Base-by-base conservation (phyloP, 1,140 invertebrate genomes). In the Euura saliciscinereae region DNA sequence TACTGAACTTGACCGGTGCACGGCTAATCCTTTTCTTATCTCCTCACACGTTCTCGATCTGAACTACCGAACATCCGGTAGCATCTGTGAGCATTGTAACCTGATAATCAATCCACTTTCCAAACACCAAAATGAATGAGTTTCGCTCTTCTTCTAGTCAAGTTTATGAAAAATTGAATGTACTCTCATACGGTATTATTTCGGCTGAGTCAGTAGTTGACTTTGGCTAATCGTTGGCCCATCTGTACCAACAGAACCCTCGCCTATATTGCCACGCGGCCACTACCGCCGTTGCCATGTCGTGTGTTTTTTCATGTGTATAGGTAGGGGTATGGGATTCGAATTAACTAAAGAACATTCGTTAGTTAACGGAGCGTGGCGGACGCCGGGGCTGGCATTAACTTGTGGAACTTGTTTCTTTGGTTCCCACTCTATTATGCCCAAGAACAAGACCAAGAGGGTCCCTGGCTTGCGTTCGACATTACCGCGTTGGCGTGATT, bases 361-460 rank as follows among this genome's bases (percentile, higher is more conserved):
- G 51, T 59, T 59, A 59, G 51, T 59, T 59, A 59, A 59, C 51
- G 51, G 51, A 59, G 51, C 51, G 51, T 59, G 51, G 51, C 51
- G 51, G 51, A 11, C 51, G 51, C 8, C 51, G 10, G 8, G 51
- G 13, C 51, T 28, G 51, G 13, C 3, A 11, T 8, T 11, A 59
- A 59, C 51, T 59, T 59, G 51, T 59, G 51, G 10, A 59, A 59
- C 51, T 59, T 59, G 51, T 6, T 59, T 59, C 51, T 28, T 28
- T 28, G 28, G 51, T 59, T 59, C 51, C 51, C 51, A 59, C 51
- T 59, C 51, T 59, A 59, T 59, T 59, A 59, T 59, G 13, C 13
- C 51, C 28, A 28, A 28, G 28, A 28, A 28, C 28, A 28, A 28
- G 51, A n/a, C 13, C 51, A 11, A 59, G 51, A n/a, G 51, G 51